Base-by-base conservation (phyloP, 2,888 invertebrate species). In the Achlya flavicornis region DNA sequence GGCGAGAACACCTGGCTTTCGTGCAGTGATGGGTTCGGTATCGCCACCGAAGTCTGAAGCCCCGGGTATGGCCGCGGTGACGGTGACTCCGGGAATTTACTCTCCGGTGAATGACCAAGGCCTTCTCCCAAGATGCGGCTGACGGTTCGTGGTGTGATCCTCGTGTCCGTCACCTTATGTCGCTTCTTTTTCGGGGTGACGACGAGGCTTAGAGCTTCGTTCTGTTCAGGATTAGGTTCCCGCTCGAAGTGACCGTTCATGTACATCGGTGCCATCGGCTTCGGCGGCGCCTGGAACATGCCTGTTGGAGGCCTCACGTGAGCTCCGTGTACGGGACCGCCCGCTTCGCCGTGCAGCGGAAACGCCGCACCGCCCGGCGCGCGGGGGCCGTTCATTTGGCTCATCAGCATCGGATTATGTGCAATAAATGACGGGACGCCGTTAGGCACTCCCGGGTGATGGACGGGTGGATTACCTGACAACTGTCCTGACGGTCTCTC, bases 171-270 rank as follows among this genome's bases (percentile, higher is more conserved):
- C 81, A 98, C 98, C 97, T 99, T 99, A 86, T 99, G 98, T 64
- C 99, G 95, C 93, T 98, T 99, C 95, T 98, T 99, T 93, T 98
- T 98, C 3, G 98, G 98, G 60, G 98, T 97, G 76, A 99, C 98
- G 66, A 99, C 98, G 79, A 99, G 95, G 86, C 98, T 98, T 65
- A 99, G 95, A 4, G 99, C 98, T 88, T 98, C 98, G 88, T 98
- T 98, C 88, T 98, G 98, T 87, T 98, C 98, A 57, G 97, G 96
- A 84, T 96, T 96, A 79, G 95, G 87, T 93, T 96, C 95, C 75
- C 96, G 94, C 94, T 96, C 83, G 95, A 94, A 91, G 95, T 94
- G 92, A 19, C 94, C 94, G 76, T 95, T 94, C 94, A 96, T 95
- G 90, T 96, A 97, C 71, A 96, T 94, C 43, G 96, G 95, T 72